Percentiles rank a stretch among this genome's conserved stretches.
These are phyloP conservation scores for Dryas iulia DNA, from an alignment of 1,140 invertebrate species.

Conservation along the genomic window DNA sequence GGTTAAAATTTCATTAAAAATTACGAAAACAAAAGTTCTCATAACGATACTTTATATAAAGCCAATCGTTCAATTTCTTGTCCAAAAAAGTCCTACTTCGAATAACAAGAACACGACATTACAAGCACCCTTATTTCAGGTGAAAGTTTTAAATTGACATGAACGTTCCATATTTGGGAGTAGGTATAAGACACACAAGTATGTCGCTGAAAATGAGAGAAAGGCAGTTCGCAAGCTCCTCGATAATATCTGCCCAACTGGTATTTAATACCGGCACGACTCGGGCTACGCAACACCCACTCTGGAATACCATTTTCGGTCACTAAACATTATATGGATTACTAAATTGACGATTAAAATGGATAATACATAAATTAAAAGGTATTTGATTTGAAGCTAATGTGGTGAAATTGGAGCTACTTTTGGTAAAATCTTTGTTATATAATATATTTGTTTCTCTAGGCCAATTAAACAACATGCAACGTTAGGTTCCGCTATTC, in stretches of 20 bases:
- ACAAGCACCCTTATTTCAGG: not conserved
- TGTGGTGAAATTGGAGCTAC: no score
- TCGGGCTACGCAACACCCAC: constrained; percentile 22
- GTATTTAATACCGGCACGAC: constrained; percentile 25
- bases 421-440: no score
- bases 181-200: constrained; percentile 8
- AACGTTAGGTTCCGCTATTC: no score
- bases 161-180: not conserved
- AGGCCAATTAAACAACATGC: no score
- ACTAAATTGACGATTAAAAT: not conserved
- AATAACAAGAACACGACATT: not conserved
- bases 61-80: not conserved
- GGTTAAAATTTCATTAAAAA: no score
- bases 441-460: no score
- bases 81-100: not conserved
- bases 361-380: not conserved
- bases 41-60: not conserved
- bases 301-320: constrained; percentile 21
- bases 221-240: constrained; percentile 18
- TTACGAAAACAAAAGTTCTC: no score
- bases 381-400: not conserved
- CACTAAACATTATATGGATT: constrained; percentile 15
- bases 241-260: constrained; percentile 25
- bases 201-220: constrained; percentile 25
- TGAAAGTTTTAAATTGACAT: not conserved